These are phyloP conservation scores for Drosophila suboccidentalis DNA, from an alignment of 2,888 invertebrate species.

Conservation along the genomic window DNA sequence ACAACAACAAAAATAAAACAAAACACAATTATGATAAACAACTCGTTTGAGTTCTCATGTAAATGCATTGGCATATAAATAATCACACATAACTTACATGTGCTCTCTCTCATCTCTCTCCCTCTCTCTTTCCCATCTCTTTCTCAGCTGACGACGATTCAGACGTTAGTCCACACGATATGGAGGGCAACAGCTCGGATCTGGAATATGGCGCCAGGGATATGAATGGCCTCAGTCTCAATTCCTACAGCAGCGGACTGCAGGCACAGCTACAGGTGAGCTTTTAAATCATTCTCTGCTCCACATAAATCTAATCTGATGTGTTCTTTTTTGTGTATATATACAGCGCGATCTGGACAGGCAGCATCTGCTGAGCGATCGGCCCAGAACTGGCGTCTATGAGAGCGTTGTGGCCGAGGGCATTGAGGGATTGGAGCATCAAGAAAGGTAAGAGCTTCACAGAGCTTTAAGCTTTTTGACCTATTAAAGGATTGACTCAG, in stretches of 20 bases:
- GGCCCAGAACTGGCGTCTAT: constrained; percentile 88
- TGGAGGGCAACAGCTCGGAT: constrained; percentile 85
- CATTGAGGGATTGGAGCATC: constrained; percentile 91
- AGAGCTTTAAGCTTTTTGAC: constrained; percentile 9
- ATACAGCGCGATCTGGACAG: constrained; percentile 94
- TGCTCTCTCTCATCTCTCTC: constrained; percentile 9
- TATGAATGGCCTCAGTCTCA: constrained; percentile 84
- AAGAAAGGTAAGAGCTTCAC: constrained; percentile 90
- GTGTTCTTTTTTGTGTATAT: background rate
- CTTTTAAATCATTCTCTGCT: background rate
- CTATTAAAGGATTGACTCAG: background rate
- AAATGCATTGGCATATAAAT: constrained; percentile 54
- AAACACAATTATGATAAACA: constrained; percentile 86
- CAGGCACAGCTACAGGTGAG: constrained; percentile 71
- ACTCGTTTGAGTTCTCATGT: constrained; percentile 87
- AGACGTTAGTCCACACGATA: constrained; percentile 85
- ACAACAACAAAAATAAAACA: constrained; percentile 20
- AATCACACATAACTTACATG: constrained; percentile 9
- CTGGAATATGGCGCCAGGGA: constrained; percentile 86
- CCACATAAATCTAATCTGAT: background rate
- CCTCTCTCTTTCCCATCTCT: background rate
- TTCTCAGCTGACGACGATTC: constrained; percentile 91
- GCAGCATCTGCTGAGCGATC: constrained; percentile 91
- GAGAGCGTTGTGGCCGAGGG: constrained; percentile 90
- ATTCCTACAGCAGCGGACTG: constrained; percentile 82